Base-by-base conservation (phyloP, 2,797 vertebrate genomes). In the Tauraco hartlaubi region DNA sequence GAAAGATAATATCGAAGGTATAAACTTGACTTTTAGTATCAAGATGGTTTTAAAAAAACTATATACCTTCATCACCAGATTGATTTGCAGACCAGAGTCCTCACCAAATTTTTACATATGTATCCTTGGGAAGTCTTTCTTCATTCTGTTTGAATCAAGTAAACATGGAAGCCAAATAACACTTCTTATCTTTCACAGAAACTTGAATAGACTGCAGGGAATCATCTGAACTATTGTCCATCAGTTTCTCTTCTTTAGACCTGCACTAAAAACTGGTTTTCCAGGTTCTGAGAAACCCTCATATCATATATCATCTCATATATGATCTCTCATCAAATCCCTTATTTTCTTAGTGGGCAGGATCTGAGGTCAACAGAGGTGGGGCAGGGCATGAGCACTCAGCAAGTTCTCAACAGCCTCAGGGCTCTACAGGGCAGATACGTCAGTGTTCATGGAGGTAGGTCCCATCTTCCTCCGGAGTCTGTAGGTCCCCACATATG, bases 401-500 rank as follows among this genome's bases (percentile, higher is more conserved):
- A 28, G 12, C 12, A 46, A 67, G 20, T 2, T 41, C 22, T 52
- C 22, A 31, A 12, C 29, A 72, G 37, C 46, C n/a, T 56, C 29
- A 41, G 17, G 16, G 7, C 14, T 76, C 21, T 71, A 16, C 26
- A 58, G 5, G 7, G 1, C 12, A 55, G 14, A 21, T 41, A 56
- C n/a, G 8, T 49, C 20, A 49, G 19, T 31, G 23, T 12, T 35
- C 16, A 22, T 25, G 19, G 52, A 28, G 18, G 41, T 26, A 62
- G 8, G 8, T 41, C 10, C 7, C n/a, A 11, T 3, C 8, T 46
- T 43, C 29, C 11, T 28, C n/a, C 12, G 29, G 11, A 28, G 8
- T 10, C 29, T 61, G 29, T 23, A 51, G 8, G 9, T 61, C 18
- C 35, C 31, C 8, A 5, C 1, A 0, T 7, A n/a, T 7, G 6